Conservation (phyloP, 2,888 invertebrate species). For the Elmis aenea region DNA sequence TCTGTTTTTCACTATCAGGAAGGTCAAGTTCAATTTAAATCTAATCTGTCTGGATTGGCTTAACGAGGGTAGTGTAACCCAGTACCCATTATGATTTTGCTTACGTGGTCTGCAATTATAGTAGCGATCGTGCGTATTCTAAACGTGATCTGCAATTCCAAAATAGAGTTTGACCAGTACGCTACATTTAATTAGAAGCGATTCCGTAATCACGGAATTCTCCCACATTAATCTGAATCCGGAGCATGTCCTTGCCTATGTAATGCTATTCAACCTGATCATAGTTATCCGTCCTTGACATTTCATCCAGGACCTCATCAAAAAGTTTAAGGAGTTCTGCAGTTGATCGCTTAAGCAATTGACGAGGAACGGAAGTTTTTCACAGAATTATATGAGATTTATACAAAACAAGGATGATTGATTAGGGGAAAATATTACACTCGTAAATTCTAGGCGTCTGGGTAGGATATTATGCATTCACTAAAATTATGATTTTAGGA, state of each 20-base stretch:
- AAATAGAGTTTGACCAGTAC: slow-evolving; percentile 6
- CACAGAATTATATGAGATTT: no score
- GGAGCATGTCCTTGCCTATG: slow-evolving; percentile 7
- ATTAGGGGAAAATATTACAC: no score
- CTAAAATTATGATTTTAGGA: no score
- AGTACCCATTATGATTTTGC: slow-evolving; percentile 11
- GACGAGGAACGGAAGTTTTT: no score
- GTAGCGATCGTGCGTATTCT: slow-evolving; percentile 14
- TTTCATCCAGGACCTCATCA: no score
- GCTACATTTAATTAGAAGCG: slow-evolving; percentile 12
- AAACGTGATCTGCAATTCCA: slow-evolving; percentile 9
- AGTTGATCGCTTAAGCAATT: no score
- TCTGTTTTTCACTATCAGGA: slow-evolving; percentile 6
- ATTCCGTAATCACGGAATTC: slow-evolving; percentile 2
- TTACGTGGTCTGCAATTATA: slow-evolving; percentile 12
- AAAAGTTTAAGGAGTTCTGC: no score
- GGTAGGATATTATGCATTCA: no score
- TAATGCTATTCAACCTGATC: slow-evolving; percentile 7
- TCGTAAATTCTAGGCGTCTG: no score
- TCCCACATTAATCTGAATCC: slow-evolving; percentile 11
- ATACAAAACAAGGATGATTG: no score
- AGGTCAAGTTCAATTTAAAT: slow-evolving; percentile 16
- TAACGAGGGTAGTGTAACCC: slow-evolving; percentile 9
- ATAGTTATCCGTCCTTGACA: no score
- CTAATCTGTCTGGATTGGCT: slow-evolving; percentile 12